Evolutionary conservation across 2,888 invertebrate species (phyloP).

Genomic region (Microctonus brassicae): DNA sequence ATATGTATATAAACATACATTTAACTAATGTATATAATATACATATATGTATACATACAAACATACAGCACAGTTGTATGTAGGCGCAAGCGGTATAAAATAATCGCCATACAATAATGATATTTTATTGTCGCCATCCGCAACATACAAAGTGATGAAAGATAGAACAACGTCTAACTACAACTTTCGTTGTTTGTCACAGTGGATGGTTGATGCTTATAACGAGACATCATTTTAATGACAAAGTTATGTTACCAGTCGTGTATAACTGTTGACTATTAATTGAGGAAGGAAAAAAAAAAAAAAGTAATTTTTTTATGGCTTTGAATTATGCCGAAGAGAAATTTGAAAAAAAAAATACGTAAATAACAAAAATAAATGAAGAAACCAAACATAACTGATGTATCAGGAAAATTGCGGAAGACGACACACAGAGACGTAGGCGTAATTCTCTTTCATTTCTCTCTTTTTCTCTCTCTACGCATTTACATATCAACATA

Average conservation of each 20-base stretch:
- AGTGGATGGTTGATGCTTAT: not conserved
- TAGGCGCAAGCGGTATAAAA: slow-evolving; percentile 3
- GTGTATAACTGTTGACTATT: not conserved
- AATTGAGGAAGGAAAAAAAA: slow-evolving; percentile 7
- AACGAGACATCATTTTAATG: not conserved
- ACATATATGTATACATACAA: too few relatives aligned
- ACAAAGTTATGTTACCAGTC: not conserved
- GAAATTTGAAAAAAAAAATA: not conserved
- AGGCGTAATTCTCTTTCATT: not conserved
- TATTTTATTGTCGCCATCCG: slow-evolving; percentile 1
- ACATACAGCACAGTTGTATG: not conserved
- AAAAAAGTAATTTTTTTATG: not conserved
- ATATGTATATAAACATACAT: not conserved
- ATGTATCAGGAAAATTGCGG: slow-evolving; percentile 3
- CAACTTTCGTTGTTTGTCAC: not conserved
- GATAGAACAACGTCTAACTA: not conserved
- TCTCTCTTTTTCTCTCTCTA: not conserved
- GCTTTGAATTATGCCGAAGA: not conserved
- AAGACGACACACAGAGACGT: slow-evolving; percentile 12
- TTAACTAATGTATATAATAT: not conserved
- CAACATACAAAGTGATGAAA: not conserved
- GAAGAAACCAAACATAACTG: not conserved
- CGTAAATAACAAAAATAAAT: not conserved
- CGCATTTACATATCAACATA: not conserved
- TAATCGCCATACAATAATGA: not conserved